Conservation (phyloP, 1,140 invertebrate species). For the Cecropterus lyciades region DNA sequence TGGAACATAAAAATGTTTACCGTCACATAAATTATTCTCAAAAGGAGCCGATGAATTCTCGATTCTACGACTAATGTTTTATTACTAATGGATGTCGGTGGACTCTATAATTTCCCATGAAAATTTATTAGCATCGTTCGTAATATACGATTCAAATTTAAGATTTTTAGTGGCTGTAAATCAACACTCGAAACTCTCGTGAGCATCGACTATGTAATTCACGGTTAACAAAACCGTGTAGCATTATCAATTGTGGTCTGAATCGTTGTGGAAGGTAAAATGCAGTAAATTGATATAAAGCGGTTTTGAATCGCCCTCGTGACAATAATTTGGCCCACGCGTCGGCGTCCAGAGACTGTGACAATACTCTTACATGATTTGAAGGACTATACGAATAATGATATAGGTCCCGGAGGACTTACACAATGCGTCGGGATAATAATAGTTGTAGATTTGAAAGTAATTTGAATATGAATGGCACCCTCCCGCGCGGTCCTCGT, state of each 20-base stretch:
- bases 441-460: constrained; percentile 83
- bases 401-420: constrained; percentile 77
- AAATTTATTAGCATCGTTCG: constrained; percentile 62
- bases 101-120: constrained; percentile 61
- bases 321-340: constrained; percentile 74
- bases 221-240: constrained; percentile 49
- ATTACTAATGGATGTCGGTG: constrained; percentile 67
- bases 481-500: constrained; percentile 75
- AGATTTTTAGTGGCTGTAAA: constrained; percentile 60
- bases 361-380: constrained; percentile 71
- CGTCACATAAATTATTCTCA: constrained; percentile 77
- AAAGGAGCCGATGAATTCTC: constrained; percentile 77
- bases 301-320: constrained; percentile 71
- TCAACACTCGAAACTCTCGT: constrained; percentile 51
- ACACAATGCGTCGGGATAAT: constrained; percentile 79
- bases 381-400: constrained; percentile 76
- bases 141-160: constrained; percentile 49
- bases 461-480: constrained; percentile 82
- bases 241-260: constrained; percentile 54
- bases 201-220: constrained; percentile 48
- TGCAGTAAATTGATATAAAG: constrained; percentile 78
- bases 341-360: constrained; percentile 45
- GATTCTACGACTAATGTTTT: constrained; percentile 68
- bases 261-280: constrained; percentile 61
- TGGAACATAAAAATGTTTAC: constrained; percentile 80